Percentiles rank a stretch among this genome's conserved stretches.
Conservation (phyloP, 2,888 invertebrate species). For the Vanessa cardui region DNA sequence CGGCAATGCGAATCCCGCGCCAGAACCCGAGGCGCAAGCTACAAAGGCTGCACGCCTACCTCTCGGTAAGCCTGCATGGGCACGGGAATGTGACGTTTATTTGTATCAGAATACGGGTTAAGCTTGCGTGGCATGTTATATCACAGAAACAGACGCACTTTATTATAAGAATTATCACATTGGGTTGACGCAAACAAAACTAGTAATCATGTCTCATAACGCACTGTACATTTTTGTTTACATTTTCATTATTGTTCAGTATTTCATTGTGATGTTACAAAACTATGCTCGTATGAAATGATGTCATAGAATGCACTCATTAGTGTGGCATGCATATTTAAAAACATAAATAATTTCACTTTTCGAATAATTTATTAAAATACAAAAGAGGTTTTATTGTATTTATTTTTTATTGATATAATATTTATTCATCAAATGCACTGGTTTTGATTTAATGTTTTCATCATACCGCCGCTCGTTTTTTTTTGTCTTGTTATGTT, state of each 20-base stretch:
- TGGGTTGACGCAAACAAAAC: too few species aligned
- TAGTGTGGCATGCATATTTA: not conserved
- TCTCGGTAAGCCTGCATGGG: constrained; percentile 65
- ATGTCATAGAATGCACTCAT: not conserved
- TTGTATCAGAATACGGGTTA: not conserved
- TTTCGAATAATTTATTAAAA: too few species aligned
- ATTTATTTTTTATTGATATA: too few species aligned
- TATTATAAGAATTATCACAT: not conserved
- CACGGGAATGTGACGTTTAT: constrained; percentile 39
- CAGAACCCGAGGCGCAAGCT: constrained; percentile 49
- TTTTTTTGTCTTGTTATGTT: too few species aligned
- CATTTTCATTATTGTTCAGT: not conserved
- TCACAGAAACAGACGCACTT: constrained; percentile 20
- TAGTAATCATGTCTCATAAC: not conserved
- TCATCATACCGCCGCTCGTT: too few species aligned
- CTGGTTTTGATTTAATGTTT: too few species aligned
- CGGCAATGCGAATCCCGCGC: constrained; percentile 51
- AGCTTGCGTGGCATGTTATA: constrained; percentile 4
- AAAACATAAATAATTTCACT: too few species aligned
- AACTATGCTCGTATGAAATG: constrained; percentile 2
- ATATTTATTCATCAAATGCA: too few species aligned
- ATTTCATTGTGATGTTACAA: not conserved
- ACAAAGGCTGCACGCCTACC: constrained; percentile 45
- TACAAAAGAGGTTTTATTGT: too few species aligned
- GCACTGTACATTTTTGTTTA: not conserved